Percentiles rank a stretch among this genome's conserved stretches.
Conservation (phyloP, 2,797 vertebrate genomes). For the Emys orbicularis region DNA sequence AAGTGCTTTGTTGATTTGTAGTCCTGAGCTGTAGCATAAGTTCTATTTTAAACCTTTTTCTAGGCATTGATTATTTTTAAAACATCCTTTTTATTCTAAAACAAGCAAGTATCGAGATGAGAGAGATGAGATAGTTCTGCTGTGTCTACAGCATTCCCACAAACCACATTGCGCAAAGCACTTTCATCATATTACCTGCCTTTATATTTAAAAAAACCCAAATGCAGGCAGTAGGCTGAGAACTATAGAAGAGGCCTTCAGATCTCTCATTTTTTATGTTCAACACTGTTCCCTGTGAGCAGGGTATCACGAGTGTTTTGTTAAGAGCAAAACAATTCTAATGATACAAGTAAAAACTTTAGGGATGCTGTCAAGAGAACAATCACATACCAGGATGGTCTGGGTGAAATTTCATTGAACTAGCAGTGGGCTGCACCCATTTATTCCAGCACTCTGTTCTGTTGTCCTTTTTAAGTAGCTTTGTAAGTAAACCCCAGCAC, state of each 20-base stretch:
- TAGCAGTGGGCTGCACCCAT: not conserved
- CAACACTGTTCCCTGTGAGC: not conserved
- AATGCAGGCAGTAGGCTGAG: accelerated
- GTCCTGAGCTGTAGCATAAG: not conserved
- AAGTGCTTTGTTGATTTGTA: not conserved
- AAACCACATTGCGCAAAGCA: conserved; percentile 33
- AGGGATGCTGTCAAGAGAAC: not conserved
- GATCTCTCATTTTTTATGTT: conserved; percentile 15
- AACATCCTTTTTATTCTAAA: conserved; percentile 26
- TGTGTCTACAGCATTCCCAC: conserved; percentile 14
- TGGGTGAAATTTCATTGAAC: not conserved
- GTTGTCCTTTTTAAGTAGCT: not conserved
- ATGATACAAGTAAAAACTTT: not conserved
- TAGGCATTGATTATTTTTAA: not conserved
- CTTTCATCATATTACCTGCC: conserved; percentile 1
- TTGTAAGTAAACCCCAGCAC: too few species aligned
- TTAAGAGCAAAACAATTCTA: not conserved
- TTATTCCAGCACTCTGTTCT: not conserved
- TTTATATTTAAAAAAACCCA: not conserved
- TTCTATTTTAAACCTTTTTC: not conserved
- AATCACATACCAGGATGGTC: not conserved
- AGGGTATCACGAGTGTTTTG: not conserved
- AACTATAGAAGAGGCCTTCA: conserved; percentile 38
- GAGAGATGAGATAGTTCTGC: not conserved
- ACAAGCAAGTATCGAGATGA: not conserved